Base-by-base conservation (phyloP, 2,888 invertebrate species). In the Drosophila setosimentum region DNA sequence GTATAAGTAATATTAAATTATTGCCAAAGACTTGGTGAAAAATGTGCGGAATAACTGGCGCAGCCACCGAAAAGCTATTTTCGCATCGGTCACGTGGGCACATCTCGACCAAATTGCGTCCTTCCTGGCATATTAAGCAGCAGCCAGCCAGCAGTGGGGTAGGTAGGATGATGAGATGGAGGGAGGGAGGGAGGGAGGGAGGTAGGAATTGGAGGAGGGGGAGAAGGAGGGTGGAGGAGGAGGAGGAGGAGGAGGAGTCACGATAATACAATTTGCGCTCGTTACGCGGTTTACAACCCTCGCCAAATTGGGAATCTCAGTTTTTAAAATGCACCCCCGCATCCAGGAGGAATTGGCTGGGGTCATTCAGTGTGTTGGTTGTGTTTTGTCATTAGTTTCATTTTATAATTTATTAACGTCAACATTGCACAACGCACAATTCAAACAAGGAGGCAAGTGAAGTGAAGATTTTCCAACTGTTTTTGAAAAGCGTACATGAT, bases 321-420 rank as follows among this genome's bases (percentile, higher is more conserved):
- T 68, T 82, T 45, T 78, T 75, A 78, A 87, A 84, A 48, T 70
- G 29, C 75, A 77, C 82, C 70, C 57, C 66, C 51, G 55, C 54
- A 24, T 24, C 45, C 45, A 45, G 24, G 8, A 53, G 40, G 21
- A 29, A 24, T 37, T 29, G 29, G 29, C 21, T n/a, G 48, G 18
- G 58, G 42, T 57, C 45, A 60, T 54, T 51, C 45, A 53, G 63
- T 54, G 61, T 82, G 59, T 68, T 59, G 59, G 69, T 71, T 81
- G 74, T 84, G 89, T 87, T 80, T 89, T 91, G 91, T 91, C 91
- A 92, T 92, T 92, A 91, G 91, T 90, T 90, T 89, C 90, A 84
- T 91, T 91, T 91, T 91, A 91, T 92, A 92, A 92, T 92, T 92
- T 92, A 91, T 91, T 91, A 91, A 83, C 88, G 90, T 92, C 92